Conservation (phyloP, 2,888 invertebrate species). For the Agrotis clavis region DNA sequence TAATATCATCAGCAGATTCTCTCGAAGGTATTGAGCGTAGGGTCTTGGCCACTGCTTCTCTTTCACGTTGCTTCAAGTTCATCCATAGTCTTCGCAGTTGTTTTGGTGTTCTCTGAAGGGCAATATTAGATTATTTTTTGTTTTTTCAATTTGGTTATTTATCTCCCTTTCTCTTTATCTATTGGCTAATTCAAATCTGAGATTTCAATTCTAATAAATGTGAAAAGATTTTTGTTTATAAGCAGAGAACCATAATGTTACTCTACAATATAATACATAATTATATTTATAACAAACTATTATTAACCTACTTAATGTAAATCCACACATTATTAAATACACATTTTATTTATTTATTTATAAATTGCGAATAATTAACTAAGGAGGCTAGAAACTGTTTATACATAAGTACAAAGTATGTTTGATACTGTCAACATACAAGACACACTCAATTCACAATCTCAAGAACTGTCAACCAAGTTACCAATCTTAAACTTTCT, state of each 20-base stretch:
- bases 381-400: no score
- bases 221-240: not conserved
- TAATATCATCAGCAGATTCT: not conserved
- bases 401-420: no score
- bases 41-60: not conserved
- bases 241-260: not conserved
- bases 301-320: not conserved
- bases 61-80: conserved; percentile 47
- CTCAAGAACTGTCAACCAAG: conserved; percentile 26
- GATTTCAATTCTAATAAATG: not conserved
- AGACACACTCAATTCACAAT: conserved; percentile 3
- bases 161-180: no score
- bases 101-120: conserved; percentile 43
- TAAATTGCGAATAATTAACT: no score
- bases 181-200: not conserved
- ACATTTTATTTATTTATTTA: no score
- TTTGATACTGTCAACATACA: conserved; percentile 10
- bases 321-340: no score
- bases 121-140: not conserved
- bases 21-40: not conserved
- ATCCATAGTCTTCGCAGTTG: conserved; percentile 47
- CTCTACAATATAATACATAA: not conserved
- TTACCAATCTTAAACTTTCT: no score
- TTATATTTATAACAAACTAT: not conserved
- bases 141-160: no score